Conservation (phyloP, 37 sponge, comb jelly and placozoan species). For the Aphrocallistes beatrix region DNA sequence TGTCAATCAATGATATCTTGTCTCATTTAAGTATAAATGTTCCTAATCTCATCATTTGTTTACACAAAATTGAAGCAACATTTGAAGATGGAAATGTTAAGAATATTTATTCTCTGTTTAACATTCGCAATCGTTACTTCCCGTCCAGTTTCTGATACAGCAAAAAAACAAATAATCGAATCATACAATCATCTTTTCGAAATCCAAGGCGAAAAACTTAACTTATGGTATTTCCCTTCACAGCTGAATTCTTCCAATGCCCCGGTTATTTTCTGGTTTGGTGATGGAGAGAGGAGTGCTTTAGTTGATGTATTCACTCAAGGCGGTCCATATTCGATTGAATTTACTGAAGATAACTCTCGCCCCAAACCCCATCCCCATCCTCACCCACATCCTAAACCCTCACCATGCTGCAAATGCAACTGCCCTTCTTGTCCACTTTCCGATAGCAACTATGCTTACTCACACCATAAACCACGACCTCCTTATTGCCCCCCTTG, state of each 20-base stretch:
- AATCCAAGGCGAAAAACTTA: neutral
- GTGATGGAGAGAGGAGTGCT: conserved; percentile 1
- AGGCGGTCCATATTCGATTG: neutral
- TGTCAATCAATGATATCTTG: no score
- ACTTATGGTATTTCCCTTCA: conserved; percentile 9
- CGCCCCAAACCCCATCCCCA: no score
- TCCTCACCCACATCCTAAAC: neutral
- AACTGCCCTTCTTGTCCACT: neutral
- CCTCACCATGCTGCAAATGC: neutral
- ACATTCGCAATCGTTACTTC: neutral
- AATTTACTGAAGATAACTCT: neutral
- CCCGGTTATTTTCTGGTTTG: neutral
- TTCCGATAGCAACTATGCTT: no score
- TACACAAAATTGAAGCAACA: neutral
- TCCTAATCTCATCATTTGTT: neutral
- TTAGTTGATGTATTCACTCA: neutral
- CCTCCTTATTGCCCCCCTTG: neutral
- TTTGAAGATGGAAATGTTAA: no score
- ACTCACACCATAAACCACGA: neutral
- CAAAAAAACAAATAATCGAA: neutral
- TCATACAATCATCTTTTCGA: neutral
- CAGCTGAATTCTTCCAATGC: neutral
- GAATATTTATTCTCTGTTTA: neutral
- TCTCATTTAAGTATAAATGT: no score
- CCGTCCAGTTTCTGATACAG: neutral